Base-by-base conservation (phyloP, 2,888 invertebrate genomes). In the Drosophila formosana region DNA sequence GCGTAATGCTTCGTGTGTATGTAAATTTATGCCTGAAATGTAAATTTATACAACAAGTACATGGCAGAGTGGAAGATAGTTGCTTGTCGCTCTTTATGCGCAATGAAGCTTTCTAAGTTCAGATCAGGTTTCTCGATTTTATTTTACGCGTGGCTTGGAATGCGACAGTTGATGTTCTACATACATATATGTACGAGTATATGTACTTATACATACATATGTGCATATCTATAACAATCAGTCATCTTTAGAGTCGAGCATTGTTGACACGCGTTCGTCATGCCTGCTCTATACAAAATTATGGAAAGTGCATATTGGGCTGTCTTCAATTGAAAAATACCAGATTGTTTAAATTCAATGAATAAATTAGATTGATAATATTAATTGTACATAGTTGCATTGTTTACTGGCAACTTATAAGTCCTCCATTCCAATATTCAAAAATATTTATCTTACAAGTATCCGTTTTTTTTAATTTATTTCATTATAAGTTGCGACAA, bases 111-210 rank as follows among this genome's bases (percentile, higher is more conserved):
- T 43, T 41, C 41, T n/a, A 53, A 43, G 55, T 55, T 49, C 28
- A 9, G 30, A 25, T 61, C 45, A 34, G 53, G 34, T 61, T 61
- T 52, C 34, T 45, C 8, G 11, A 60, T 43, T 37, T 49, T 23
- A 49, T 49, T 39, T 49, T 37, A 3, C 23, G n/a, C n/a, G 18
- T 28, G 37, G 23, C 4, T 32, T 25, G 25, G 32, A 32, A 56
- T 34, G 45, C 13, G 46, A 45, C 43, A 30, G 8, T 32, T 46
- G 11, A 26, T 41, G 3, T 30, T 6, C 6, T 6, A 30, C 30
- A 30, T 30, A 4, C 1, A 1, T 37, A 18, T 39, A 39, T 39
- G 39, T 39, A 18, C 4, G 2, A 4, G n/a, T n/a, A 37, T 4
- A 37, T n/a, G 37, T 37, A 34, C 34, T 11, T 34, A 34, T 4